A percentile compares a stretch with the other conserved stretches of the same genome.
These are phyloP conservation scores for Sialis lutaria DNA, from an alignment of 2,888 invertebrate species.

Conservation along the genomic window DNA sequence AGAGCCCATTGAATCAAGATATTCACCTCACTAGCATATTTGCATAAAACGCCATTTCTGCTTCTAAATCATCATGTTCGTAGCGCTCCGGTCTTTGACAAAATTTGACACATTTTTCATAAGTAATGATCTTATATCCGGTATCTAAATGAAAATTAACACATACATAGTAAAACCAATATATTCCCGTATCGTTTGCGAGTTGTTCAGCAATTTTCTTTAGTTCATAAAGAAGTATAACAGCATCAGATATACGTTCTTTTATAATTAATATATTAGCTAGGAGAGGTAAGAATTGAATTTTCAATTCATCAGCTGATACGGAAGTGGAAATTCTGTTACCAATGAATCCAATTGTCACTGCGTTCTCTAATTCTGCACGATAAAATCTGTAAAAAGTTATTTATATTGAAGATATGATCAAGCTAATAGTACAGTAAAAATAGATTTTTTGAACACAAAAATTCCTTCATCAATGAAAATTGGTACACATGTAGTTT, in stretches of 20 bases:
- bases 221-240: conserved; percentile 25
- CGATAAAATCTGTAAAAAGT: conserved; percentile 15
- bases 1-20: too few relatives aligned
- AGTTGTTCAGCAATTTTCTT: conserved; percentile 17
- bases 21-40: conserved; percentile 41
- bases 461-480: too few relatives aligned
- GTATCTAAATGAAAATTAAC: conserved; percentile 39
- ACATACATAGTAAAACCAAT: conserved; percentile 41
- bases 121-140: conserved; percentile 33
- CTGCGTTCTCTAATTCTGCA: conserved; percentile 20
- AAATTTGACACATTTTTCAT: conserved; percentile 31
- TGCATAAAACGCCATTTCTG: conserved; percentile 34
- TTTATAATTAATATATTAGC: conserved; percentile 21
- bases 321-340: conserved; percentile 21
- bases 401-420: too few relatives aligned
- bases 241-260: conserved; percentile 23
- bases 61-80: conserved; percentile 29
- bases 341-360: conserved; percentile 23
- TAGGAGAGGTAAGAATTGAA: conserved; percentile 22
- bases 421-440: too few relatives aligned
- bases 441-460: too few relatives aligned
- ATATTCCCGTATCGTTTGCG: conserved; percentile 24
- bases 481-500: too few relatives aligned
- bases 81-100: conserved; percentile 34
- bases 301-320: conserved; percentile 17